Evolutionary conservation across 2,113 vertebrate species (phyloP), one percentile per base, ranked within the genome.

Genomic region (Siphamia tubifer): DNA sequence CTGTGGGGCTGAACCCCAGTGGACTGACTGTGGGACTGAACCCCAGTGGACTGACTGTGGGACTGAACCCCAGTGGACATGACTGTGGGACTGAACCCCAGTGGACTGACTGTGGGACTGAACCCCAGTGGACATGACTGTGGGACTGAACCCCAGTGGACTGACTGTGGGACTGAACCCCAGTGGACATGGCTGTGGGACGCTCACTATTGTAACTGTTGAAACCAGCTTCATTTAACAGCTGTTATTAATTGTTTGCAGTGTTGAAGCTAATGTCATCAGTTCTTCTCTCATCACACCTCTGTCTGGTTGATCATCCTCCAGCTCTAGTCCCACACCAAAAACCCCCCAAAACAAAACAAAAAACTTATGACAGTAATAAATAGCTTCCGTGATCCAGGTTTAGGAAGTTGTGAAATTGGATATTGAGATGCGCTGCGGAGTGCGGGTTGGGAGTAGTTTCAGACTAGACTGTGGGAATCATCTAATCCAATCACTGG

Each of bases 341-440:
- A 63, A 86, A 72, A 64, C n/a, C n/a, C n/a, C n/a, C n/a, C n/a
- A n/a, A 87, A 87, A 84, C 65, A 85, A 79, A 75, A 76, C 69
- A 0, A 71, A 79, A 77, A 56, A 61, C 69, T 52, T 43, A 68
- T 85, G 87, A 90, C 88, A 90, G 86, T 90, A 92, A 91, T 90
- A 91, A 84, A 93, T 88, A 74, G 88, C 81, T 84, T 77, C 57
- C 31, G 53, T 79, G 83, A 88, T 90, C 63, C 87, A 85, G 84
- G 88, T 87, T 91, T 87, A 89, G 78, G 90, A 84, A 90, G 82
- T 88, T 85, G 89, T 90, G 88, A 90, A 93, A 90, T 87, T 91
- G 85, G 81, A 88, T 90, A 87, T 82, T 84, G 83, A 82, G 81
- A 88, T 55, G 77, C 81, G 82, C 81, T 78, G 66, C 38, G 74